Evolutionary conservation across 2,888 invertebrate genomes (phyloP).

Genomic region (Penaeus monodon): DNA sequence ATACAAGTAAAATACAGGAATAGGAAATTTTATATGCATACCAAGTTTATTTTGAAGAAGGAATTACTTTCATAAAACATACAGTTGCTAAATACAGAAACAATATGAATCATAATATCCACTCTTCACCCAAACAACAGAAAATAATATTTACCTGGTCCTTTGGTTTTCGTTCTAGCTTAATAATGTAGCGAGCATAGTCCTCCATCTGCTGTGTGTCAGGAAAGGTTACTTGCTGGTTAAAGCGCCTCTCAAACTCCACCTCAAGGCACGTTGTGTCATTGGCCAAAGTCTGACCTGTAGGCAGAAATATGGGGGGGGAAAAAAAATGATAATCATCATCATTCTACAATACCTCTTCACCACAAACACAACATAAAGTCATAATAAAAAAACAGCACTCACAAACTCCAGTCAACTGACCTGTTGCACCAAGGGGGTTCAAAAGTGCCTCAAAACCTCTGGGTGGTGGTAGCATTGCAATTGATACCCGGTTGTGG

Average conservation of each 20-base stretch:
- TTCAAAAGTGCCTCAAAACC: slow-evolving; percentile 65
- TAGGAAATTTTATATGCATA: too few species aligned
- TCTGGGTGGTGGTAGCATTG: slow-evolving; percentile 28
- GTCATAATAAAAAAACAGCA: slow-evolving; percentile 6
- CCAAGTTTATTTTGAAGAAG: too few species aligned
- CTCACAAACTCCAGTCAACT: background rate
- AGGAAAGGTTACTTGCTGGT: slow-evolving; percentile 71
- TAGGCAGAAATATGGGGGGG: background rate
- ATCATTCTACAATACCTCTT: background rate
- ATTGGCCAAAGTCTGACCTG: slow-evolving; percentile 71
- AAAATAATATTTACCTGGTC: slow-evolving; percentile 4
- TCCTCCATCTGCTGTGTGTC: slow-evolving; percentile 70
- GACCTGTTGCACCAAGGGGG: slow-evolving; percentile 67
- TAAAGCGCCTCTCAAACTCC: slow-evolving; percentile 71
- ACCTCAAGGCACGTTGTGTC: slow-evolving; percentile 72
- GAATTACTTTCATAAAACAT: too few species aligned
- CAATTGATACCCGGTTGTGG: slow-evolving; percentile 23
- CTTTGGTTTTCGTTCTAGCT: slow-evolving; percentile 41
- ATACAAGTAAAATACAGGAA: too few species aligned
- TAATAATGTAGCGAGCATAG: slow-evolving; percentile 67
- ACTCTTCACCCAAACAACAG: too few species aligned
- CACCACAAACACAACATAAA: background rate
- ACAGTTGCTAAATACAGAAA: too few species aligned
- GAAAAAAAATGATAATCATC: background rate
- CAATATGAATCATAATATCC: too few species aligned